These are phyloP conservation scores for Polyodon spathula DNA, from an alignment of 2,113 vertebrate species.

Conservation along the genomic window DNA sequence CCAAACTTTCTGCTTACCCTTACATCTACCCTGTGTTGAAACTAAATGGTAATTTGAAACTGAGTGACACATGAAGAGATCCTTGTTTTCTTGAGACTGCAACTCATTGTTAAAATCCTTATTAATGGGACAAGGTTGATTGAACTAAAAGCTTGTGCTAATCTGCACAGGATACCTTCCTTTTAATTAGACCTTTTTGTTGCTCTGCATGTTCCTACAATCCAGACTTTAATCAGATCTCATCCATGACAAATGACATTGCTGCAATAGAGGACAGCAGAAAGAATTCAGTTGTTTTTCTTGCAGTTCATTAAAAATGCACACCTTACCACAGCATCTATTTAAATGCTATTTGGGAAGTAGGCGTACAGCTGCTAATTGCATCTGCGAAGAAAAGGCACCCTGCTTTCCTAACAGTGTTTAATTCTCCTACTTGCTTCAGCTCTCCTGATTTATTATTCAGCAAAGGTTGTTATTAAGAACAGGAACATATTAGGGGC, in stretches of 20 bases:
- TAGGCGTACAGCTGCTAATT: conserved; percentile 9
- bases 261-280: neutral
- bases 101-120: too few relatives aligned
- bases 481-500: neutral
- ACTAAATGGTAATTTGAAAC: too few relatives aligned
- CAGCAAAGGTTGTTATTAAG: conserved; percentile 2
- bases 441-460: conserved; percentile 13
- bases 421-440: conserved; percentile 10
- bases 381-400: neutral
- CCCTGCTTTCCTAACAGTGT: conserved; percentile 7
- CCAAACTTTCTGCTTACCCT: too few relatives aligned
- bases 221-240: conserved; percentile 3
- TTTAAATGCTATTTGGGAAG: conserved; percentile 5
- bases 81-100: too few relatives aligned
- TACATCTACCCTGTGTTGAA: too few relatives aligned
- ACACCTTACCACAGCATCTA: neutral
- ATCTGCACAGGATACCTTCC: too few relatives aligned
- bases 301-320: conserved; percentile 7
- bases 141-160: too few relatives aligned
- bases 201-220: neutral
- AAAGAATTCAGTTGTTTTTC: neutral
- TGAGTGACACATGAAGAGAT: too few relatives aligned
- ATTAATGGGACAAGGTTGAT: too few relatives aligned
- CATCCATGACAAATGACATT: neutral
- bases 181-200: too few relatives aligned